Conservation (phyloP, 23 tunicate genomes). For the Botrylloides violaceus region DNA sequence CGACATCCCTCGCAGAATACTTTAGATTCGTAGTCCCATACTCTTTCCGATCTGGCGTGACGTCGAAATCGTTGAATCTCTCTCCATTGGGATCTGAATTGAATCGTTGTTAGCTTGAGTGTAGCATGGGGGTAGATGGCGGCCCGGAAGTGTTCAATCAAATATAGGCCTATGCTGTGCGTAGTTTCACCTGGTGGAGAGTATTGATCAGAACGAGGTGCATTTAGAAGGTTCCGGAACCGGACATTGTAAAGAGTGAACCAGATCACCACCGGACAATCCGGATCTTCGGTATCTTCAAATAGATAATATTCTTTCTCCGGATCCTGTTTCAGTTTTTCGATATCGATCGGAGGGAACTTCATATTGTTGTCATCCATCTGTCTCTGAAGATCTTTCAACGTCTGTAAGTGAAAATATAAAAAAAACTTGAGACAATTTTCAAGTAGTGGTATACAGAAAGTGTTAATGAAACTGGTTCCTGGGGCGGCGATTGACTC, state of each 20-base stretch:
- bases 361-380: constrained; percentile 7
- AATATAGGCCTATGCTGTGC: no score
- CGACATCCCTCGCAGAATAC: background rate
- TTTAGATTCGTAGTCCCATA: background rate
- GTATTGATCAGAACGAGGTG: background rate
- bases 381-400: constrained; percentile 7
- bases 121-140: background rate
- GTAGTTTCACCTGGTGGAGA: background rate
- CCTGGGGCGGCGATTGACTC: no score
- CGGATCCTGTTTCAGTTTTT: constrained; percentile 12
- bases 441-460: no score
- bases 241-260: background rate
- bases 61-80: background rate
- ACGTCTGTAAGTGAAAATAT: no score
- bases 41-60: background rate
- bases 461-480: no score
- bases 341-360: constrained; percentile 6
- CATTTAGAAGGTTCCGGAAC: background rate
- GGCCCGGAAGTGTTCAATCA: no score
- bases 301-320: constrained; percentile 6
- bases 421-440: no score
- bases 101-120: background rate
- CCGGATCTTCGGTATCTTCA: constrained; percentile 13
- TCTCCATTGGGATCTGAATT: background rate
- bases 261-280: constrained; percentile 20